phyloP scores from a whole-genome alignment of 2,888 invertebrate genomes.

The Hirtodrosophila histrioides region DNA sequence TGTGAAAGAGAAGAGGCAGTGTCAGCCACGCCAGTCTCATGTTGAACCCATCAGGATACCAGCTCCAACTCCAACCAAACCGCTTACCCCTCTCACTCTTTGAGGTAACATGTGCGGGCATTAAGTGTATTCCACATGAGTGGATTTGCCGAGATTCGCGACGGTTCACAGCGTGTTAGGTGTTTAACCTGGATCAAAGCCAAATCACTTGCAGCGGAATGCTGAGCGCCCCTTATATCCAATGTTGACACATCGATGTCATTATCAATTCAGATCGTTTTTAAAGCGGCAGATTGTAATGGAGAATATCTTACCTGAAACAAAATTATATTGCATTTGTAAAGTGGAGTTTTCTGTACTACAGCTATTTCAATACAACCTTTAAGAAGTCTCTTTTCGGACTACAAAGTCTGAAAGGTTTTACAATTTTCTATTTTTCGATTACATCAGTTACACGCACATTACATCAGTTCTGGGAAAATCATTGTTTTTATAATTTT shows the following conservation, averaged over 20 bases:
- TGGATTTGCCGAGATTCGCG: slow-evolving; percentile 70
- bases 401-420: no score
- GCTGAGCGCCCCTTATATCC: slow-evolving; percentile 3
- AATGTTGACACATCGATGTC: slow-evolving; percentile 38
- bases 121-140: slow-evolving; percentile 71
- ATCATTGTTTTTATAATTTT: no score
- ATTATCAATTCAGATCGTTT: slow-evolving; percentile 46
- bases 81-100: slow-evolving; percentile 3
- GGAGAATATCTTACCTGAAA: background rate
- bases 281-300: slow-evolving; percentile 23
- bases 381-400: no score
- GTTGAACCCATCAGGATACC: slow-evolving; percentile 44
- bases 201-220: slow-evolving; percentile 57
- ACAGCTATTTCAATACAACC: no score
- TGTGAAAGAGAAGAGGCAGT: slow-evolving; percentile 33
- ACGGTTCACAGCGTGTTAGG: slow-evolving; percentile 68
- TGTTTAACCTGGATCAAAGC: slow-evolving; percentile 72
- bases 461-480: no score
- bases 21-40: slow-evolving; percentile 42
- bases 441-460: no score
- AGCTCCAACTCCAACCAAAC: slow-evolving; percentile 13
- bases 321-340: no score
- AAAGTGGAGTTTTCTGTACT: no score
- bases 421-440: no score
- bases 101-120: slow-evolving; percentile 52